These are phyloP conservation scores for Podargus strigoides DNA, from an alignment of 2,797 vertebrate genomes.

Conservation along the genomic window DNA sequence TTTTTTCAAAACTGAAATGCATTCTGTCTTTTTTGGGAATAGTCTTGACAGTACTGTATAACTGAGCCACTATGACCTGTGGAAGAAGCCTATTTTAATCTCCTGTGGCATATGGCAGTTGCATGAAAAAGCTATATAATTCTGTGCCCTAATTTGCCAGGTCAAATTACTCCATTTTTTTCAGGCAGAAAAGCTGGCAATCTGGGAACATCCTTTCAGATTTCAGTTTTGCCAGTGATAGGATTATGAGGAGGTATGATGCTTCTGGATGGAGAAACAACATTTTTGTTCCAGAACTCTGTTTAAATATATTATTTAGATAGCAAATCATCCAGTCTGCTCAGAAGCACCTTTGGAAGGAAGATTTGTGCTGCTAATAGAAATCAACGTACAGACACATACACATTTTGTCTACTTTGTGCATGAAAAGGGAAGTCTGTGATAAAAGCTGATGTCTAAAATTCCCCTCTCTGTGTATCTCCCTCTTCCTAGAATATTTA, in stretches of 20 bases:
- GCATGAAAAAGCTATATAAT: not conserved
- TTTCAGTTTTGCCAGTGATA: not conserved
- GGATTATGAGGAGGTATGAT: not conserved
- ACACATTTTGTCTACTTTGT: not conserved
- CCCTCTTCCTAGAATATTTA: not conserved
- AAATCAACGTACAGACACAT: not conserved
- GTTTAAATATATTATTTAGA: not conserved
- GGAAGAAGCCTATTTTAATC: not conserved
- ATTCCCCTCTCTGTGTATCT: not conserved
- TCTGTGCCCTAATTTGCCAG: not conserved
- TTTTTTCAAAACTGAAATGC: not conserved
- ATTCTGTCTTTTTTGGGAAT: not conserved
- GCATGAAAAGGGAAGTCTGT: not conserved
- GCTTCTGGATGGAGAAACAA: not conserved
- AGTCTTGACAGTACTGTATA: not conserved
- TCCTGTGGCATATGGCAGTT: not conserved
- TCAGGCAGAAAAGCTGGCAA: not conserved
- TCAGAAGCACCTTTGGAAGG: not conserved
- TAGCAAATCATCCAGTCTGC: not conserved
- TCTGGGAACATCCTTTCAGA: not conserved
- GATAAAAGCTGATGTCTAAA: not conserved
- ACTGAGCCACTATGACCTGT: not conserved
- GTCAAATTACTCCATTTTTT: not conserved
- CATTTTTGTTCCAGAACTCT: not conserved
- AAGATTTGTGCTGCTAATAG: not conserved